Base-by-base conservation (phyloP, 2,888 invertebrate genomes). In the Megaustenia siamemsis region DNA sequence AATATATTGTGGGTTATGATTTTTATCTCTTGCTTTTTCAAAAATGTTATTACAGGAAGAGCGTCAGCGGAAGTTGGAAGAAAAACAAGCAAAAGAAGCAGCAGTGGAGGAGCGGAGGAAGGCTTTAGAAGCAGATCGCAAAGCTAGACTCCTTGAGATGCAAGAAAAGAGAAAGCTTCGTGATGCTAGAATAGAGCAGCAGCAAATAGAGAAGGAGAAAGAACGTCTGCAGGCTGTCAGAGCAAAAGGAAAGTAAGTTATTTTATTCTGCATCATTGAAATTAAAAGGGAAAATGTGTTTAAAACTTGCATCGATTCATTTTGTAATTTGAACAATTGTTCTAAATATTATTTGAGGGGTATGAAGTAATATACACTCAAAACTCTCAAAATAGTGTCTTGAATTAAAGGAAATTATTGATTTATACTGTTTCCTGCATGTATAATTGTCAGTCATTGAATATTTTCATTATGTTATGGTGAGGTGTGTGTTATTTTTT, bases 71-170 rank as follows among this genome's bases (percentile, higher is more conserved):
- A 96, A 96, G 68, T 95, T 96, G 94, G 97, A 97, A 93, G 98
- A 98, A 92, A 98, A 98, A 92, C 97, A 98, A 28, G 98, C 98
- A 0, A 98, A 98, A 92, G 98, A 98, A 92, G 98, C 98, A 0
- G 98, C 98, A 0, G 98, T 97, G 0, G 98, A 98, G 91, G 97
- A 98, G 83, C 95, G 98, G 0, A 95, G 98, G 8, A 96, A 96
- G 90, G 97, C 97, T 4, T 93, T 98, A 66, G 98, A 98, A 93
- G 96, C 96, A 6, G 98, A 98, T 87, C 95, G 98, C 38, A 95
- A 96, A 90, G 95, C 93, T 4, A 90, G 93, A 53, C 90, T 94
- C n/a, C 92, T 91, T 84, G 94, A 94, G 88, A 94, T 94, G 92
- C 96, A 97, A 91, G 97, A 98, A 94, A 96, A 97, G 21, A 95